Evolutionary conservation across 35 echinoderm and acorn worm genomes (phyloP), one percentile per base, ranked within the genome.

Genomic region (Chiridota heheva): DNA sequence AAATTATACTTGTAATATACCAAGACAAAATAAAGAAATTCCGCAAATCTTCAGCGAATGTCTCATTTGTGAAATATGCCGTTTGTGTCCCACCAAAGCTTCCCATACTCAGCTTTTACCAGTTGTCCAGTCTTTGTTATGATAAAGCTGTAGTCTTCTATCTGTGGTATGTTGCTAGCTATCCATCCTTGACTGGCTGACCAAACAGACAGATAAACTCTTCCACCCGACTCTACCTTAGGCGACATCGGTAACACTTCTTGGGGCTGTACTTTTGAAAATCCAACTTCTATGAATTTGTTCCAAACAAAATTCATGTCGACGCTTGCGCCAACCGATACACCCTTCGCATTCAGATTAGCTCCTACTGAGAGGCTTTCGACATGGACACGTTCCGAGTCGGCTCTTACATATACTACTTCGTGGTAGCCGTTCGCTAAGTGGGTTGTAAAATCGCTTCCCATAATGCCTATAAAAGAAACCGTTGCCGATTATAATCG

Each of bases 181-280:
- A 73, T 73, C 28, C 44, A 73, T 7, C 69, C 69, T 73, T 73
- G 13, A 22, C n/a, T 47, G 12, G 69, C 18, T 7, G 13, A 31
- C 69, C 69, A 73, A 27, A 73, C 28, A n/a, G 41, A 47, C 41
- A 73, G 7, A 26, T 73, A 73, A 40, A 73, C 69, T 20, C 10
- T 71, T 31, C n/a, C 44, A 2, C 34, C 69, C 13, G 41, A 12
- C 29, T 18, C 4, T 2, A 58, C 55, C 12, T 58, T 58, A 2
- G 55, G 55, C 4, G 55, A 58, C 55, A 58, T 27, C 12, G 37
- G 18, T 0, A 47, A 22, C 16, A 4, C 25, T 12, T 45, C 69
- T 24, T 13, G 13, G 5, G 42, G 40, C 30, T 29, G 40, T 10
- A 73, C 37, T 45, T 73, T 47, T n/a, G 69, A 40, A 73, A 73